These are phyloP conservation scores for Seira musarum DNA, from an alignment of 2,888 invertebrate genomes.

Conservation along the genomic window DNA sequence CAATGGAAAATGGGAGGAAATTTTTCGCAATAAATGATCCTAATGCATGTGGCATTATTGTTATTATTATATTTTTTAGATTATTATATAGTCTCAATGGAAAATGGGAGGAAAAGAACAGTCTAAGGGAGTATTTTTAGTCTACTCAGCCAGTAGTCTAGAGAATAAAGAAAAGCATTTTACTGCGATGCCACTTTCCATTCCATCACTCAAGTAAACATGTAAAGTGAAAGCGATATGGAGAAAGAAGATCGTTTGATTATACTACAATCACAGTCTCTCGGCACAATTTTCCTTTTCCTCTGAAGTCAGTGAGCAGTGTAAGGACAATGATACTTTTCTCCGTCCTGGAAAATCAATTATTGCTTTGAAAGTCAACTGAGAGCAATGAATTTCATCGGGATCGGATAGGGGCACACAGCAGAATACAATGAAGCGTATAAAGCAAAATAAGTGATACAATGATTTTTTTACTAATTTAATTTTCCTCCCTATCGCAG, in stretches of 20 bases:
- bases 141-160: neutral
- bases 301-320: neutral
- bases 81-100: constrained; percentile 29
- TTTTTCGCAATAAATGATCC: constrained; percentile 44
- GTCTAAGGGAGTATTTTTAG: neutral
- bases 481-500: neutral
- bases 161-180: neutral
- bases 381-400: constrained; percentile 43
- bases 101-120: constrained; percentile 6
- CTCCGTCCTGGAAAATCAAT: constrained; percentile 42
- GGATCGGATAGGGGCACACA: constrained; percentile 28
- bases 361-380: constrained; percentile 34
- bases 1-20: constrained; percentile 11
- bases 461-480: constrained; percentile 11
- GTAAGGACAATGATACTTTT: constrained; percentile 3
- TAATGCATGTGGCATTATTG: no score
- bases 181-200: constrained; percentile 3
- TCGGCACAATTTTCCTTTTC: no score
- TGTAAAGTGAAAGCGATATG: constrained; percentile 37
- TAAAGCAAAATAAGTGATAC: constrained; percentile 42
- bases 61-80: constrained; percentile 45
- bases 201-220: constrained; percentile 6
- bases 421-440: no score
- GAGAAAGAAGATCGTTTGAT: constrained; percentile 8
- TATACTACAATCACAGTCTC: constrained; percentile 27